Percentiles rank a stretch among this genome's conserved stretches.
Conservation (phyloP, 2,113 vertebrate genomes). For the Mionectes macconnelli region DNA sequence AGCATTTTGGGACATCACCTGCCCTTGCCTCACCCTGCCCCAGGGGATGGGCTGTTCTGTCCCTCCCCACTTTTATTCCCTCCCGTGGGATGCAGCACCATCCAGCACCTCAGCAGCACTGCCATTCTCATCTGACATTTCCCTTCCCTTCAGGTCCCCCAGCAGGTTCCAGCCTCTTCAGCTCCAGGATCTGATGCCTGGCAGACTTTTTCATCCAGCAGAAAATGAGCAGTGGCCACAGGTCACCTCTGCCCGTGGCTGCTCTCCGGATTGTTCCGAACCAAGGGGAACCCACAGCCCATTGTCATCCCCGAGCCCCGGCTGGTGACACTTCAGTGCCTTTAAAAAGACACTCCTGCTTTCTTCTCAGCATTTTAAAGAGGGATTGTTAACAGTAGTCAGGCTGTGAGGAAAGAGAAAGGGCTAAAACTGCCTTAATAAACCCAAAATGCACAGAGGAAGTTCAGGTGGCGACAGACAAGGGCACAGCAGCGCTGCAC, state of each 20-base stretch:
- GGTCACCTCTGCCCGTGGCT: not conserved
- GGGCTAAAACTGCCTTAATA: constrained; percentile 28
- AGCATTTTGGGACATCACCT: not conserved
- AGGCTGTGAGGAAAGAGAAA: not conserved
- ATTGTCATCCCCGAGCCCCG: not conserved
- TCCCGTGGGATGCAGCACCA: not conserved
- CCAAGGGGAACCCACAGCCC: not conserved
- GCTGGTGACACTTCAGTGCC: not conserved
- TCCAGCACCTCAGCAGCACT: not conserved
- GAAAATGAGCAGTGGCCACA: not conserved
- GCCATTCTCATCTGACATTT: not conserved
- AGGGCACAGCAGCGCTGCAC: not conserved
- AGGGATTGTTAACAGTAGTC: not conserved
- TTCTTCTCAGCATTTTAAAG: not conserved
- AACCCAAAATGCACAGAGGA: not conserved
- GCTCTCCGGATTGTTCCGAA: not conserved
- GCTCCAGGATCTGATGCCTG: rapidly evolving
- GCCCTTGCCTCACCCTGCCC: not conserved
- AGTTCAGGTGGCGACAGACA: constrained; percentile 6
- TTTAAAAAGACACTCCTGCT: not conserved
- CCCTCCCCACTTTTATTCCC: not conserved
- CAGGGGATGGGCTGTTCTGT: not conserved
- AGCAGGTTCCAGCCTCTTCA: not conserved
- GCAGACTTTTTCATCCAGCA: not conserved
- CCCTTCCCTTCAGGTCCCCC: not conserved